phyloP scores from a whole-genome alignment of 2,113 vertebrate species.

The Ovis canadensis region DNA sequence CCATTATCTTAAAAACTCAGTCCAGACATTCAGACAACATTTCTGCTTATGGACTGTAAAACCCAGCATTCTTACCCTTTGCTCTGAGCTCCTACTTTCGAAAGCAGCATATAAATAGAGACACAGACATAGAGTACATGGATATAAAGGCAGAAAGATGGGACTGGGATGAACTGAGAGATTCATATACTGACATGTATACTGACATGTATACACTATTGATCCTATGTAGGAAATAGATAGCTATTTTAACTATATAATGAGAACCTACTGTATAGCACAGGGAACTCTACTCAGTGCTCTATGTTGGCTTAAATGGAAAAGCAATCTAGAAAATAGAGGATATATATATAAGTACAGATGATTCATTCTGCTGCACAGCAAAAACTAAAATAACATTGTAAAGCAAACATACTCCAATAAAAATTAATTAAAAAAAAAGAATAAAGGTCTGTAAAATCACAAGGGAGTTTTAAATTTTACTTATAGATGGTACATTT shows the following conservation, averaged over 20 bases:
- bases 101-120: neutral
- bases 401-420: neutral
- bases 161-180: neutral
- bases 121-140: neutral
- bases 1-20: neutral
- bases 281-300: neutral
- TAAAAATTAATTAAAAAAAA: neutral
- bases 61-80: neutral
- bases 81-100: neutral
- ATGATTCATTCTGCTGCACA: neutral
- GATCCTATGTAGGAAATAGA: neutral
- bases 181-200: neutral
- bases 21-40: rapidly evolving
- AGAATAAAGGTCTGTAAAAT: neutral
- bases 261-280: neutral
- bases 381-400: neutral
- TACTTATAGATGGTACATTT: neutral
- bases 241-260: neutral
- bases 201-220: neutral
- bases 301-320: neutral
- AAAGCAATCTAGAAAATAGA: neutral
- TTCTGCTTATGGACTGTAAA: neutral
- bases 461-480: neutral
- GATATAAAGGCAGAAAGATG: neutral
- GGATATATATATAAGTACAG: neutral